These are phyloP conservation scores for Volucella inflata DNA, from an alignment of 2,888 invertebrate species.

Conservation along the genomic window DNA sequence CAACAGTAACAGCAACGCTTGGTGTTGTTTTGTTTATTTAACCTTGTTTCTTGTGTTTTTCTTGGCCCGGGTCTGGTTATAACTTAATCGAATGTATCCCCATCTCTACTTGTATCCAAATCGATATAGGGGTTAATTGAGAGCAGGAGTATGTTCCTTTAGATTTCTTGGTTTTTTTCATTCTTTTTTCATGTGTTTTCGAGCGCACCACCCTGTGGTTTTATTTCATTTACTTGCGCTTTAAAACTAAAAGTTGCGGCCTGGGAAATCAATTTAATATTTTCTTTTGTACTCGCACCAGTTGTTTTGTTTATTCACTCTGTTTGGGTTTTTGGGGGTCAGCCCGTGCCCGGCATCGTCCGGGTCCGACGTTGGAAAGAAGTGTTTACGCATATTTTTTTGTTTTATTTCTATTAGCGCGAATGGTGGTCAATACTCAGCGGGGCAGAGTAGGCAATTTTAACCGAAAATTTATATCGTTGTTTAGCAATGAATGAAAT, in stretches of 20 bases:
- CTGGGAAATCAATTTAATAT: conserved; percentile 43
- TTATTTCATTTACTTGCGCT: conserved; percentile 71
- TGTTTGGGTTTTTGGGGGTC: conserved; percentile 23
- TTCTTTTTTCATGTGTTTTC: no score
- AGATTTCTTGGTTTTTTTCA: no score
- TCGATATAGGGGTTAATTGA: conserved; percentile 6
- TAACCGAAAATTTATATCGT: conserved; percentile 24
- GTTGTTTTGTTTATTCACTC: conserved; percentile 38
- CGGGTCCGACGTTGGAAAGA: not conserved
- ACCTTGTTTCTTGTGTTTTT: conserved; percentile 73
- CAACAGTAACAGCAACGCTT: conserved; percentile 14
- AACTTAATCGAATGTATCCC: conserved; percentile 7
- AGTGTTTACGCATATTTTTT: conserved; percentile 38
- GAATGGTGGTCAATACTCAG: not conserved
- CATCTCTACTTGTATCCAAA: not conserved
- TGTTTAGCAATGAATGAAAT: conserved; percentile 46
- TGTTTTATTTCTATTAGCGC: conserved; percentile 8
- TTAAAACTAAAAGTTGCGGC: conserved; percentile 62
- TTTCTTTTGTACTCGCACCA: conserved; percentile 11
- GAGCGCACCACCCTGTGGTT: conserved; percentile 60
- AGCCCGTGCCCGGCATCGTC: not conserved
- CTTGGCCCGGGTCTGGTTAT: conserved; percentile 60
- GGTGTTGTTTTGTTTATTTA: conserved; percentile 61
- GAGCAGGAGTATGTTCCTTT: not conserved
- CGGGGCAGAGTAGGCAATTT: conserved; percentile 13